These are phyloP conservation scores for Argopecten irradians DNA, from an alignment of 1,140 invertebrate genomes.

Conservation along the genomic window DNA sequence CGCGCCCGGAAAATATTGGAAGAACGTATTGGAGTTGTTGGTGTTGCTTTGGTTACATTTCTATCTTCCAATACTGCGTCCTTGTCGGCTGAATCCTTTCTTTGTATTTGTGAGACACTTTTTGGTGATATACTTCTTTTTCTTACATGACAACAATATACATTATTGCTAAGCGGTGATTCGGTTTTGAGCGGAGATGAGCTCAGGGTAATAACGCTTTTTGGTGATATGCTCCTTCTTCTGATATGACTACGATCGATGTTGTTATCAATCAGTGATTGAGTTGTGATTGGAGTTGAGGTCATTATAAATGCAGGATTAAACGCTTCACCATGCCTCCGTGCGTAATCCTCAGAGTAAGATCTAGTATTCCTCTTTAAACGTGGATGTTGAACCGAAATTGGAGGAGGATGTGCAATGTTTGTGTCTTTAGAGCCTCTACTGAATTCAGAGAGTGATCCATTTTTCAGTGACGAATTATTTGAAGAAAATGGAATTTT, in stretches of 20 bases:
- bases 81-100: neutral
- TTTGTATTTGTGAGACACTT: neutral
- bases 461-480: neutral
- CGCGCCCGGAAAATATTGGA: neutral
- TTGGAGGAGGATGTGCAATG: neutral
- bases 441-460: neutral
- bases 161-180: neutral
- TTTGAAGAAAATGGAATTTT: neutral
- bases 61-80: neutral
- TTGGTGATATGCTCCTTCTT: neutral
- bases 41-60: neutral
- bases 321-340: neutral
- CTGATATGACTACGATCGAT: neutral
- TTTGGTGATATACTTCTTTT: neutral
- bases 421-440: neutral
- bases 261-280: neutral
- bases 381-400: neutral
- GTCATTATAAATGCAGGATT: neutral
- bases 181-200: neutral
- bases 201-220: too few species aligned
- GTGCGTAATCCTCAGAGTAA: neutral
- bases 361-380: neutral
- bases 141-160: neutral
- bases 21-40: neutral
- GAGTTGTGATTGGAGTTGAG: neutral